Evolutionary conservation across 2,888 invertebrate species (phyloP), one percentile per base, ranked within the genome.

Genomic region (Tuberolachnus salignus): DNA sequence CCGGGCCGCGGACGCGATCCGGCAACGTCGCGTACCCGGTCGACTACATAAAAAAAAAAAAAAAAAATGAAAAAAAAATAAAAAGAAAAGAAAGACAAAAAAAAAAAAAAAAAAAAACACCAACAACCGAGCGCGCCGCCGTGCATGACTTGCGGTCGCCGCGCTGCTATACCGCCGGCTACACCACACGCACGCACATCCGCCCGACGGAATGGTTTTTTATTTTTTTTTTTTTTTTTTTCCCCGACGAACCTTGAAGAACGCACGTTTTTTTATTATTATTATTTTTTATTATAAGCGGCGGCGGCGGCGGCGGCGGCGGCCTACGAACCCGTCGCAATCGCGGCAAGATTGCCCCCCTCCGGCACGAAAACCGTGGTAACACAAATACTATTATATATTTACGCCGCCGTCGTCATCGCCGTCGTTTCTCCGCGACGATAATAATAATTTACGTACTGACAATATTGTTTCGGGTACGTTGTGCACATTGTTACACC

Each of bases 71-170:
- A 26, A 51, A 26, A 53, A 42, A 34, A 42, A 53, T 53, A 49
- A 51, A 71, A 71, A n/a, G n/a, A 51, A 51, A 63, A 73, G 51
- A 51, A 26, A 46, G 46, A 49, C 44, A 23, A 70, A 44, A n/a
- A 61, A 46, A n/a, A n/a, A n/a, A 49, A 26, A 51, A 26, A 53
- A 42, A 34, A 42, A 53, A 42, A 49, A 51, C n/a, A n/a, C n/a
- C n/a, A 71, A 71, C 11, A 59, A 61, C 61, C 72, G 72, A 63
- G 73, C 73, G 9, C 34, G 71, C 23, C 44, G 72, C 23, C 57
- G 71, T 46, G 71, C 71, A 59, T 73, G 73, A 73, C 73, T 73
- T 73, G 73, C 73, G 63, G n/a, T n/a, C n/a, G n/a, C n/a, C n/a
- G n/a, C n/a, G n/a, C n/a, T n/a, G n/a, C n/a, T n/a, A n/a, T n/a